Conservation (phyloP, 2,797 vertebrate species). For the Malurus leucopterus region DNA sequence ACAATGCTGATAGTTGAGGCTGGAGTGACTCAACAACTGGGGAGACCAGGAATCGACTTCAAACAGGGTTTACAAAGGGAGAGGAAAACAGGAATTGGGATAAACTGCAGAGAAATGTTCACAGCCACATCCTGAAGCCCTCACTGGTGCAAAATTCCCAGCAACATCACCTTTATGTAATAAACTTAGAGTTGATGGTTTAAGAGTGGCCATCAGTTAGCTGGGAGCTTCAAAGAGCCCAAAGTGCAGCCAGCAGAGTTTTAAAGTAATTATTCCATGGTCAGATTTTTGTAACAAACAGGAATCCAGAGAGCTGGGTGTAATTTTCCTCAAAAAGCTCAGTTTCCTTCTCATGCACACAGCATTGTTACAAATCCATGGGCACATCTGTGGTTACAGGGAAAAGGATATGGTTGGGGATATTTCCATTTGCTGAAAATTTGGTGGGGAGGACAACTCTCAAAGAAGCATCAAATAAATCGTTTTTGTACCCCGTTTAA, state of each 20-base stretch:
- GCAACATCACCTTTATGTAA: neutral
- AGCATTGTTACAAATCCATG: neutral
- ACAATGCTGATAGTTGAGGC: conserved; percentile 32
- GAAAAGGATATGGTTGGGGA: neutral
- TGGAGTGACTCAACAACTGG: conserved; percentile 16
- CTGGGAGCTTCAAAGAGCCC: neutral
- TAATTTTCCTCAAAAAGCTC: neutral
- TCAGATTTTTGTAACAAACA: neutral
- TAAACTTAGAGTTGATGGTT: neutral
- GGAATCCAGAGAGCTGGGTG: neutral
- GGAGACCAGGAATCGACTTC: conserved; percentile 21
- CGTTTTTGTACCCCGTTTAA: neutral
- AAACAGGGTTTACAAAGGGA: conserved; percentile 18
- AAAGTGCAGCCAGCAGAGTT: neutral
- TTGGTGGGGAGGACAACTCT: neutral
- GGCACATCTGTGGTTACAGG: neutral
- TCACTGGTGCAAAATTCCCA: neutral
- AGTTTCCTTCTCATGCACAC: neutral
- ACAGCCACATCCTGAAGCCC: conserved; percentile 5
- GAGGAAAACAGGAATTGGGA: conserved; percentile 14
- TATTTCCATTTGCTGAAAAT: neutral
- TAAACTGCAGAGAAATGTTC: neutral
- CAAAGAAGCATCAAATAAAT: neutral
- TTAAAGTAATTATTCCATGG: neutral
- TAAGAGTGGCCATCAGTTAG: neutral